Evolutionary conservation across 1,140 invertebrate genomes (phyloP).

Genomic region (Drosophila jambulina): DNA sequence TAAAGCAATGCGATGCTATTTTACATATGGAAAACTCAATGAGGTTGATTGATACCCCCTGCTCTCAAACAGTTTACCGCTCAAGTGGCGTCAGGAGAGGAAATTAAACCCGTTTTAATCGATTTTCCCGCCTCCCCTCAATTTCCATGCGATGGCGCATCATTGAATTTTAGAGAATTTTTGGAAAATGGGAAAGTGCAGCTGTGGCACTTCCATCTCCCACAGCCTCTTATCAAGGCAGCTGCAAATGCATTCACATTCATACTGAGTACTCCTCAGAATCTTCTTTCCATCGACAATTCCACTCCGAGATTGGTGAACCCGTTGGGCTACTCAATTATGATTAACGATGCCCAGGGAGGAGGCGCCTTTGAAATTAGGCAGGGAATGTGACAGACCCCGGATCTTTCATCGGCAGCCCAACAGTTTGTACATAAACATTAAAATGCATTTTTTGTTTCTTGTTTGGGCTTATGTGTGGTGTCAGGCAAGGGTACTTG

Average conservation of each 20-base stretch:
- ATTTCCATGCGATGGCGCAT: conserved; percentile 9
- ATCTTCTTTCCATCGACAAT: conserved; percentile 15
- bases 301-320: conserved; percentile 32
- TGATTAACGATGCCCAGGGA: conserved; percentile 66
- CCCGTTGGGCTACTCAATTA: conserved; percentile 67
- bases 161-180: conserved; percentile 30
- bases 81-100: conserved; percentile 69
- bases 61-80: not conserved
- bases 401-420: conserved; percentile 55
- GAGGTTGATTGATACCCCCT: conserved; percentile 6
- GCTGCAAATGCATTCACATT: conserved; percentile 26
- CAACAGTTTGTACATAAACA: conserved; percentile 57
- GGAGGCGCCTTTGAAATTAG: conserved; percentile 63
- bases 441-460: conserved; percentile 48
- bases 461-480: conserved; percentile 16
- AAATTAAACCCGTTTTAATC: conserved; percentile 60
- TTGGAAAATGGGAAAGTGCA: conserved; percentile 13
- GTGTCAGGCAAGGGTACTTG: conserved; percentile 37
- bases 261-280: not conserved
- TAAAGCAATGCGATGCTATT: conserved; percentile 56
- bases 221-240: conserved; percentile 23
- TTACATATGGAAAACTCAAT: conserved; percentile 59
- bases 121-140: not conserved
- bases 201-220: conserved; percentile 12
- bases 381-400: conserved; percentile 39